A percentile compares a stretch with the other conserved stretches of the same genome.
Evolutionary conservation across 2,797 vertebrate species (phyloP).

Genomic region (Chelonia mydas): DNA sequence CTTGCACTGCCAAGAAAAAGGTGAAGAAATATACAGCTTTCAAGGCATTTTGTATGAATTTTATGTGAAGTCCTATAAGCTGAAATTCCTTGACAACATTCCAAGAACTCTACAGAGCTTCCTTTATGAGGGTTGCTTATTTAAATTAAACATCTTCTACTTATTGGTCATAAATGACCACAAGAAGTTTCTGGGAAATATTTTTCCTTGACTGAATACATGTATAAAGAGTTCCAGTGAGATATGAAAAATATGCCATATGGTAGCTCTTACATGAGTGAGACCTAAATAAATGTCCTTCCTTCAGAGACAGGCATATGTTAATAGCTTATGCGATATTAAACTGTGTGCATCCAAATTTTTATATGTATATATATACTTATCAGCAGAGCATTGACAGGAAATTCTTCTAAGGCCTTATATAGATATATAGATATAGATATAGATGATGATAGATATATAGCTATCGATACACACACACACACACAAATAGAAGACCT

Average conservation of each 20-base stretch:
- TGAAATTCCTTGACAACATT: constrained; percentile 43
- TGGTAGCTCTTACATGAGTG: background rate
- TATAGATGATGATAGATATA: no score
- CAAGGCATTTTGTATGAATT: constrained; percentile 21
- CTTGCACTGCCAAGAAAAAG: background rate
- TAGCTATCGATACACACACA: background rate
- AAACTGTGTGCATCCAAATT: background rate
- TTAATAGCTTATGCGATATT: background rate
- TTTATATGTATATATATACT: background rate
- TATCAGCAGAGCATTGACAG: background rate
- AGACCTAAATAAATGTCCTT: background rate
- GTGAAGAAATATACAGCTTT: constrained; percentile 3
- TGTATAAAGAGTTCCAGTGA: background rate
- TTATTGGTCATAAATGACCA: background rate
- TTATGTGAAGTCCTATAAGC: constrained; percentile 35
- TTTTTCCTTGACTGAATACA: background rate
- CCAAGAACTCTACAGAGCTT: constrained; percentile 26
- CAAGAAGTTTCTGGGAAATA: background rate
- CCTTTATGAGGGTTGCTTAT: background rate
- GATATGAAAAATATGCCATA: background rate
- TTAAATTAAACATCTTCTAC: background rate
- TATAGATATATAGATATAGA: no score
- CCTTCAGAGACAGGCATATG: background rate
- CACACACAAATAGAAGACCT: background rate
- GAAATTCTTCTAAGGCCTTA: no score